Evolutionary conservation across 2,113 vertebrate genomes (phyloP), one percentile per base, ranked within the genome.

Genomic region (Channa argus): DNA sequence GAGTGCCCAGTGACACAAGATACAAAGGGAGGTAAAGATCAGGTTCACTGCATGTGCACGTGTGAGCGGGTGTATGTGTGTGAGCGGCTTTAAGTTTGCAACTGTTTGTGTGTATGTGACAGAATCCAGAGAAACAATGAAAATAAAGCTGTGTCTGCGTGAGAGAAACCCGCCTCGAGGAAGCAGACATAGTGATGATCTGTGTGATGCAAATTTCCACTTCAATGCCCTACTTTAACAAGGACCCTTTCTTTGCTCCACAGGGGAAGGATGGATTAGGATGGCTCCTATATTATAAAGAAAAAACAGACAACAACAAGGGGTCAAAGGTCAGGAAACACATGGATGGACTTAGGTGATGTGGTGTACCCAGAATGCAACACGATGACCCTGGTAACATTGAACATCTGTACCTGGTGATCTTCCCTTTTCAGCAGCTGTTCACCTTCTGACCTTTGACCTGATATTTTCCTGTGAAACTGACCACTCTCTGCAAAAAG

Each of bases 351-450:
- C 46, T 81, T 72, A 68, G 74, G 59, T 79, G 80, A 78, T 83
- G 80, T 15, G 14, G 59, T 39, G 8, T 70, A 88, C 85, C 91
- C 90, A 89, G 63, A 92, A 92, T 89, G 86, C 89, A 87, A 81
- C 74, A 5, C 62, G 63, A 7, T 83, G 88, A 93, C 91, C 91
- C 68, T 2, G 56, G 77, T 92, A 91, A 91, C 92, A 83, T 86
- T 51, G 24, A 90, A 91, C 92, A 93, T 93, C 91, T 93, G 91
- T 92, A 93, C 88, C 91, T 88, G 87, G 69, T 72, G 86, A 87
- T 87, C 88, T 86, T 86, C 81, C 64, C 15, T 88, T 80, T 77
- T 62, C 63, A 74, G 87, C 89, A 88, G 88, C 88, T 91, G 88
- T 80, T 90, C 73, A 50, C 33, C 71, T 67, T 6, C 2, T 60